Evolutionary conservation across 2,888 invertebrate species (phyloP).

Genomic region (Alitta virens): DNA sequence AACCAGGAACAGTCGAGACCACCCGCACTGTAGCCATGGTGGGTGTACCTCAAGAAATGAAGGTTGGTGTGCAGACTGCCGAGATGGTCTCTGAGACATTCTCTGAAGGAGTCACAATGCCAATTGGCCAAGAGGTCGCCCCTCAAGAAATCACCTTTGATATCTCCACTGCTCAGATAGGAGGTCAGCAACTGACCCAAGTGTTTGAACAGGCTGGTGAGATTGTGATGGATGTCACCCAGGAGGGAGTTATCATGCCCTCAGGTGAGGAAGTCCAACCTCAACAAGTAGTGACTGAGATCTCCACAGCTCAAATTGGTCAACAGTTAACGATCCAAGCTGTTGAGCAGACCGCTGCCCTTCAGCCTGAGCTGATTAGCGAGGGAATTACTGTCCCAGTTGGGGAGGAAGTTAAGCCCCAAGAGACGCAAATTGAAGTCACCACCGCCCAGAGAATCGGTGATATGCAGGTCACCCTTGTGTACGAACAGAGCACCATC

Average conservation of each 20-base stretch:
- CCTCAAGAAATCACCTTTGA: constrained; percentile 12
- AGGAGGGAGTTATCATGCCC: neutral
- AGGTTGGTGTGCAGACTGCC: neutral
- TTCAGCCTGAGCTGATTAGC: constrained; percentile 5
- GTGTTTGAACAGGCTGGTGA: constrained; percentile 2
- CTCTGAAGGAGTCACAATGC: constrained; percentile 11
- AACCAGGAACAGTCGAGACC: neutral
- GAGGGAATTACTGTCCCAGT: constrained; percentile 10
- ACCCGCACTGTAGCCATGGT: constrained; percentile 7
- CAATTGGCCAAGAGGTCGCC: constrained; percentile 12
- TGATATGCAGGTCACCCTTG: neutral
- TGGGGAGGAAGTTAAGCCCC: constrained; percentile 14
- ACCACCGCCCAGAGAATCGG: constrained; percentile 5
- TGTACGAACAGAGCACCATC: neutral
- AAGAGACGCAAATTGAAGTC: constrained; percentile 16
- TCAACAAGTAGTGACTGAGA: constrained; percentile 4
- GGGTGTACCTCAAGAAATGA: constrained; percentile 2
- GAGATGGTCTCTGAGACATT: constrained; percentile 15
- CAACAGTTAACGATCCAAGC: neutral
- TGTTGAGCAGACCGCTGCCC: neutral
- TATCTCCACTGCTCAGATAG: constrained; percentile 17
- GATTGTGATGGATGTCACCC: neutral
- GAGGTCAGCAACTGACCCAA: neutral
- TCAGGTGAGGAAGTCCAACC: constrained; percentile 6
- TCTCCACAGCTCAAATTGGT: neutral